Conservation (phyloP, 2,888 invertebrate genomes). For the Nesidiocoris tenuis region DNA sequence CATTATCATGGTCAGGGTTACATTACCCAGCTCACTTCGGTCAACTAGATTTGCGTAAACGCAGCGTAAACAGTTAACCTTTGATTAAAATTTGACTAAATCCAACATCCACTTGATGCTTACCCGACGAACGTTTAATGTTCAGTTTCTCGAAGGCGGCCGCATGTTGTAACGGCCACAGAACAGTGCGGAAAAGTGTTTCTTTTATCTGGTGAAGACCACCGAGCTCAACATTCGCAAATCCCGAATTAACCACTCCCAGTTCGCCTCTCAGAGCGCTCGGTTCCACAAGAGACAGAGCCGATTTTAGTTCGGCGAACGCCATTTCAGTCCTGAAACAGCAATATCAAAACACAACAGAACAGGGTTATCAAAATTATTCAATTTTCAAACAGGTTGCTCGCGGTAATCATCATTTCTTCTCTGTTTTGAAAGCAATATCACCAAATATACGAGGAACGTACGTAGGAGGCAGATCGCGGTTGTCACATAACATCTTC, state of each 20-base stretch:
- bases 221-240: conserved; percentile 59
- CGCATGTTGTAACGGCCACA: conserved; percentile 61
- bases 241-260: conserved; percentile 55
- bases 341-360: too few species aligned
- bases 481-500: neutral
- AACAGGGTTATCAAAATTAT: too few species aligned
- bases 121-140: conserved; percentile 60
- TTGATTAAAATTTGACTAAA: neutral
- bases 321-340: conserved; percentile 40
- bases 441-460: too few species aligned
- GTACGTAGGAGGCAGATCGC: too few species aligned
- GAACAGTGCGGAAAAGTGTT: conserved; percentile 59
- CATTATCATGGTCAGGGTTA: too few species aligned
- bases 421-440: too few species aligned
- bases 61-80: neutral
- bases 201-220: conserved; percentile 60
- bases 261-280: conserved; percentile 57
- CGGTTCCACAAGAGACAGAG: conserved; percentile 55
- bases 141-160: conserved; percentile 60
- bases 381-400: too few species aligned
- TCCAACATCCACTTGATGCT: too few species aligned
- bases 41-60: too few species aligned
- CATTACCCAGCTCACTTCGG: too few species aligned
- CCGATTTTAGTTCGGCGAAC: conserved; percentile 48
- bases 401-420: too few species aligned